Evolutionary conservation across 2,888 invertebrate species (phyloP).

Genomic region (Taenaris catops): DNA sequence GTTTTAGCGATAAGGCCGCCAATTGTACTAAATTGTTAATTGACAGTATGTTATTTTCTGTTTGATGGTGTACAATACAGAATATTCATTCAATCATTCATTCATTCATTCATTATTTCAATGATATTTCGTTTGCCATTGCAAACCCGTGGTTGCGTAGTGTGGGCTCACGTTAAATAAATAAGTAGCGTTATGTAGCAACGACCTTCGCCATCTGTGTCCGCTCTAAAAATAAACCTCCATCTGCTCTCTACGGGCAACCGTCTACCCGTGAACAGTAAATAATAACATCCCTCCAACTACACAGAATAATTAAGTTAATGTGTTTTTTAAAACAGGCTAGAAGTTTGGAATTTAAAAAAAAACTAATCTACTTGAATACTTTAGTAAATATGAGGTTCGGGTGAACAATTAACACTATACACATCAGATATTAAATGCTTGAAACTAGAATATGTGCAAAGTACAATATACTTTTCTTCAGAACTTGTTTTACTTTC

Average conservation of each 20-base stretch:
- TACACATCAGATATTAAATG: too few relatives aligned
- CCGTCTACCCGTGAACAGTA: slow-evolving; percentile 6
- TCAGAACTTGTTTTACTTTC: too few relatives aligned
- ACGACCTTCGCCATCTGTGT: slow-evolving; percentile 67
- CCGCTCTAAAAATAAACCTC: slow-evolving; percentile 54
- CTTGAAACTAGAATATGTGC: too few relatives aligned
- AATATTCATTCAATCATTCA: too few relatives aligned
- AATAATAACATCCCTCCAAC: slow-evolving; percentile 19
- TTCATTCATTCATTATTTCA: neutral
- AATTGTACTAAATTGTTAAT: too few relatives aligned
- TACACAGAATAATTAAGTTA: slow-evolving; percentile 5
- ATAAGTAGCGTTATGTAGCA: slow-evolving; percentile 55
- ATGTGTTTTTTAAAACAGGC: neutral
- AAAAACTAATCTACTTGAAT: neutral
- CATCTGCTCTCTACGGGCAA: slow-evolving; percentile 26
- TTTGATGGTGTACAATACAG: too few relatives aligned
- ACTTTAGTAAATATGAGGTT: too few relatives aligned
- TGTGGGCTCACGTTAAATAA: slow-evolving; percentile 57
- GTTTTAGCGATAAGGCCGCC: too few relatives aligned
- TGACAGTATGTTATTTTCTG: too few relatives aligned
- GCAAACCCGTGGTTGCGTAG: slow-evolving; percentile 38
- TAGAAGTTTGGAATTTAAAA: neutral
- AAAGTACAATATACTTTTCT: too few relatives aligned
- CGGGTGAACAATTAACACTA: too few relatives aligned
- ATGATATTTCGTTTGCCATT: slow-evolving; percentile 29